Conservation (phyloP, 2,888 invertebrate species). For the Machimus atricapillus region DNA sequence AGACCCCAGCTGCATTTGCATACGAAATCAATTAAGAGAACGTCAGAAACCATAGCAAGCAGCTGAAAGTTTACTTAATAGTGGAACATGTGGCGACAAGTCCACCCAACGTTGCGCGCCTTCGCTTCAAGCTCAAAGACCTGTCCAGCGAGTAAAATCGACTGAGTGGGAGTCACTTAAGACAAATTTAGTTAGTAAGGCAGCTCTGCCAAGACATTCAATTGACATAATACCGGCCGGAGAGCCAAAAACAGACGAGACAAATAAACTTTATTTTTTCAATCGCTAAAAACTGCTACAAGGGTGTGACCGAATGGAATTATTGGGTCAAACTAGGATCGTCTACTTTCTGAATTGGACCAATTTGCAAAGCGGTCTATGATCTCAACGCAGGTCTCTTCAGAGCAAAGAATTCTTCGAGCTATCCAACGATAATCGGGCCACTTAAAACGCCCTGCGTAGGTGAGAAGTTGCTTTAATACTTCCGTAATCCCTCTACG, state of each 20-base stretch:
- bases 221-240: neutral
- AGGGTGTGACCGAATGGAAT: neutral
- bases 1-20: neutral
- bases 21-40: conserved; percentile 3
- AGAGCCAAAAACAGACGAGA: neutral
- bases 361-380: neutral
- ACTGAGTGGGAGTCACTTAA: neutral
- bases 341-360: neutral
- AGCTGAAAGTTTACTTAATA: neutral
- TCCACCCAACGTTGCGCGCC: neutral
- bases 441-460: neutral
- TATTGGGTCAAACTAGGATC: neutral
- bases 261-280: neutral
- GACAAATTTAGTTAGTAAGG: neutral
- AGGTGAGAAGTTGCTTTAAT: neutral
- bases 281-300: neutral
- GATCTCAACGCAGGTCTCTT: neutral
- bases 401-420: neutral
- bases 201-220: neutral
- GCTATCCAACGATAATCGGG: neutral
- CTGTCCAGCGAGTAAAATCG: neutral
- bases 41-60: neutral
- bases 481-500: neutral
- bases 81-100: neutral
- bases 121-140: neutral